A percentile compares a stretch with the other conserved stretches of the same genome.
phyloP scores from a whole-genome alignment of 2,113 vertebrate species.

The Cyprichromis sp. region DNA sequence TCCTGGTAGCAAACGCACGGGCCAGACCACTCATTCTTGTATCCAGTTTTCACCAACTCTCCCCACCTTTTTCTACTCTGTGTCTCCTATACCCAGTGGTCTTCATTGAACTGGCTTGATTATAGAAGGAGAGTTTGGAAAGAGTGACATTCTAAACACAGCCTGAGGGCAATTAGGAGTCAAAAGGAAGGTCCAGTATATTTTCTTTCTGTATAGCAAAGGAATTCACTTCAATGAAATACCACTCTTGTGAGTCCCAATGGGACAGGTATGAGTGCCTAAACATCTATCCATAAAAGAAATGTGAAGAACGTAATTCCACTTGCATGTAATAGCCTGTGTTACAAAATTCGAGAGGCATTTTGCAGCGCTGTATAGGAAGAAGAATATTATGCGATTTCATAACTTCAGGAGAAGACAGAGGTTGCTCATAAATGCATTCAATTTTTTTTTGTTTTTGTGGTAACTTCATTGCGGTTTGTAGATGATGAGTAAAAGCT shows the following conservation, averaged over 20 bases:
- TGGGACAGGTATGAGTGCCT: conserved; percentile 26
- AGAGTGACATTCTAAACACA: conserved; percentile 38
- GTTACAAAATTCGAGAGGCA: neutral
- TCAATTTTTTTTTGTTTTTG: conserved; percentile 42
- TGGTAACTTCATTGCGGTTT: conserved; percentile 36
- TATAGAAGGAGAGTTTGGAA: conserved; percentile 30
- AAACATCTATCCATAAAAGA: conserved; percentile 31
- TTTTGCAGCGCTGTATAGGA: neutral
- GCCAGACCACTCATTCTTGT: conserved; percentile 29
- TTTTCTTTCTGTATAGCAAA: conserved; percentile 7
- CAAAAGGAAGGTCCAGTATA: conserved; percentile 8
- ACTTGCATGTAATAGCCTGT: neutral
- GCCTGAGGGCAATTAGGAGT: conserved; percentile 34
- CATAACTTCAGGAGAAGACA: conserved; percentile 6
- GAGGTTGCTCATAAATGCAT: conserved; percentile 8
- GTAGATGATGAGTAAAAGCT: conserved; percentile 45
- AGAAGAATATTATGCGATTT: conserved; percentile 3
- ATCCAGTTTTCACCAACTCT: conserved; percentile 35
- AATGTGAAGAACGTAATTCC: conserved; percentile 1
- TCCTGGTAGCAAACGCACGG: conserved; percentile 15
- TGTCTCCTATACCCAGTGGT: conserved; percentile 13
- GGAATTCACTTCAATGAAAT: conserved; percentile 27
- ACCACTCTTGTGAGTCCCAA: conserved; percentile 14
- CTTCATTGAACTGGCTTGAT: conserved; percentile 40
- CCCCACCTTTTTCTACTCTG: conserved; percentile 2